phyloP scores from a whole-genome alignment of 2,113 vertebrate species.

The Serinus canaria region DNA sequence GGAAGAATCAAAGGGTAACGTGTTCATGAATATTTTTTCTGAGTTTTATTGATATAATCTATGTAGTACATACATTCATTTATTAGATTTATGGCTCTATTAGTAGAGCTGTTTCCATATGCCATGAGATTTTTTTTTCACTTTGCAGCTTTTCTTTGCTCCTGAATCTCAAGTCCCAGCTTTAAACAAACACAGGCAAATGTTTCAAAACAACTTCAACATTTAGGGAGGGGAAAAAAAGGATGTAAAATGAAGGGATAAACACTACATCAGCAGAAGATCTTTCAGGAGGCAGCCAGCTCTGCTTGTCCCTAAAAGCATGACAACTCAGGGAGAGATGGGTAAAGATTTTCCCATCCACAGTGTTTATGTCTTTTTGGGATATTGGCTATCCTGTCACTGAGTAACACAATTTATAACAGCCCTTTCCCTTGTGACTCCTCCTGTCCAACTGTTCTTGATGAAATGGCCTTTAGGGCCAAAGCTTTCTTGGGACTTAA shows the following conservation, averaged over 20 bases:
- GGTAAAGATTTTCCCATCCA: conserved; percentile 15
- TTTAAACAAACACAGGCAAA: not conserved
- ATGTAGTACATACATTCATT: not conserved
- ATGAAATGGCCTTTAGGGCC: not conserved
- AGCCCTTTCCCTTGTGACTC: not conserved
- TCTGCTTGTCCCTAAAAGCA: not conserved
- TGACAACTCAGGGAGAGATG: not conserved
- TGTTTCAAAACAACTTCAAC: not conserved
- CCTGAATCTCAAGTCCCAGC: not conserved
- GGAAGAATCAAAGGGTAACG: conserved; percentile 8
- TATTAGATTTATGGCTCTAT: conserved; percentile 9
- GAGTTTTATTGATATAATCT: conserved; percentile 4
- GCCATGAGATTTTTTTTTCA: not conserved
- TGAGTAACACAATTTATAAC: not conserved
- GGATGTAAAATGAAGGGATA: not conserved
- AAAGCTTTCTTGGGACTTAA: not conserved
- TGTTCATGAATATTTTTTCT: not conserved
- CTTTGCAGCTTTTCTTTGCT: not conserved
- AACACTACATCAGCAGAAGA: not conserved
- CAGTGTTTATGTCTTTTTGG: conserved; percentile 1
- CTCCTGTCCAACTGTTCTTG: not conserved
- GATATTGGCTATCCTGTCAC: conserved; percentile 10
- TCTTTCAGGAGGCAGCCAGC: not conserved
- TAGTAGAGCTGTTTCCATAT: not conserved
- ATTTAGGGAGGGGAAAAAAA: not conserved